phyloP scores from a whole-genome alignment of 2,113 vertebrate genomes.

The Gracilinanus agilis region DNA sequence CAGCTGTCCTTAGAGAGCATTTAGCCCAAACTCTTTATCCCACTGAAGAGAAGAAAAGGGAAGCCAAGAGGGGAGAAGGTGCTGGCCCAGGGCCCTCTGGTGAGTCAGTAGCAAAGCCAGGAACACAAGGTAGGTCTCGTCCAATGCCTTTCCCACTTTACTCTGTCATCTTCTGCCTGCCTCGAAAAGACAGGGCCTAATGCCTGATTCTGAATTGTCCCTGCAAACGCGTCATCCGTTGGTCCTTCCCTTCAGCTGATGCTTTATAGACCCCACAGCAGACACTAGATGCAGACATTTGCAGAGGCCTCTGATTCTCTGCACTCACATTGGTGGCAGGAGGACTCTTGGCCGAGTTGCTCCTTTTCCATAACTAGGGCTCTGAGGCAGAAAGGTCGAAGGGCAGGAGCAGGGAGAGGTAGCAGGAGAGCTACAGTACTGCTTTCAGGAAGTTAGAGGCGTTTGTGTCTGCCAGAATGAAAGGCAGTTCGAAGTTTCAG shows the following conservation, averaged over 20 bases:
- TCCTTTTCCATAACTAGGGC: background rate
- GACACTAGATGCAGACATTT: background rate
- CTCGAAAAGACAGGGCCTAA: background rate
- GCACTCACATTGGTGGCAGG: background rate
- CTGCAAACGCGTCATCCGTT: background rate
- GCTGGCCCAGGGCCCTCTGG: background rate
- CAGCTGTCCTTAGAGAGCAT: background rate
- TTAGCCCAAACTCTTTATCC: background rate
- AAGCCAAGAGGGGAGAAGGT: background rate
- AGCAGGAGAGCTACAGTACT: background rate
- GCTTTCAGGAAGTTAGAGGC: background rate
- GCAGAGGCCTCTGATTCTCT: background rate
- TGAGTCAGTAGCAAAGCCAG: background rate
- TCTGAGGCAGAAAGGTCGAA: constrained; percentile 7
- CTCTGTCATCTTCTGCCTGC: background rate
- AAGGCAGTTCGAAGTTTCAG: background rate
- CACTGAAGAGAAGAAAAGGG: background rate
- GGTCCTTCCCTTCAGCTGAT: background rate
- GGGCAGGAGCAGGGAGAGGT: background rate
- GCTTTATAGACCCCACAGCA: background rate
- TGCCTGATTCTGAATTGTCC: background rate
- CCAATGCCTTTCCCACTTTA: background rate
- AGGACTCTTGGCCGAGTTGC: background rate
- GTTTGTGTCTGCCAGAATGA: background rate
- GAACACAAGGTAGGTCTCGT: background rate